Conservation (phyloP, 2,888 invertebrate genomes). For the Diabrotica balteata region DNA sequence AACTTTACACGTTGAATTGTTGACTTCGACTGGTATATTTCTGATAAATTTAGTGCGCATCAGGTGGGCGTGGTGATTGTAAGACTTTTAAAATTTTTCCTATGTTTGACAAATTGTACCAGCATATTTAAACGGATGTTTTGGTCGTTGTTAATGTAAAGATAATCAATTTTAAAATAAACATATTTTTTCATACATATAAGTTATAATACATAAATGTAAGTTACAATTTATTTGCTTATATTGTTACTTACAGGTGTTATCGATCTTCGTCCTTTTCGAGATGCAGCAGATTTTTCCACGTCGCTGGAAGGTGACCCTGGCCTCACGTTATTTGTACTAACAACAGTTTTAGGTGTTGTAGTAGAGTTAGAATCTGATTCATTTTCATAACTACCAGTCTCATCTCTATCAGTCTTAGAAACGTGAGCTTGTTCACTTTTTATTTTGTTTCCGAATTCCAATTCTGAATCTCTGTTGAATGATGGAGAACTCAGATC, state of each 20-base stretch:
- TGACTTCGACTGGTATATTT: too few relatives aligned
- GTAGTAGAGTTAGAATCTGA: slow-evolving; percentile 80
- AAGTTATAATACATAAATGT: too few relatives aligned
- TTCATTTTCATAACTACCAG: slow-evolving; percentile 75
- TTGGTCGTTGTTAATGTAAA: too few relatives aligned
- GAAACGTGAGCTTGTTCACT: slow-evolving; percentile 48
- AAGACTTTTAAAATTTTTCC: too few relatives aligned
- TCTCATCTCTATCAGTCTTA: slow-evolving; percentile 63
- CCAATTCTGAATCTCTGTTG: slow-evolving; percentile 73
- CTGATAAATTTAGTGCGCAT: too few relatives aligned
- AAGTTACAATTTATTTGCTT: neutral
- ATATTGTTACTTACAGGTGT: slow-evolving; percentile 60
- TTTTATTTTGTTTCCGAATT: slow-evolving; percentile 63
- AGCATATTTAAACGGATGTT: too few relatives aligned
- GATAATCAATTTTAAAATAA: neutral
- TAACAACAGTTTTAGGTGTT: slow-evolving; percentile 75
- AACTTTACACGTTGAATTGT: too few relatives aligned
- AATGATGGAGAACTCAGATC: slow-evolving; percentile 75
- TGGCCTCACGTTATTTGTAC: slow-evolving; percentile 62
- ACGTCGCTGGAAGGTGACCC: slow-evolving; percentile 64
- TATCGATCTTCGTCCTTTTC: slow-evolving; percentile 56
- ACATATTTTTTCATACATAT: neutral
- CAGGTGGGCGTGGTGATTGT: too few relatives aligned
- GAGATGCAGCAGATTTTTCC: slow-evolving; percentile 66
- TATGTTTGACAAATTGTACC: too few relatives aligned